Evolutionary conservation across 2,797 vertebrate species (phyloP).

Genomic region (Syngnathus rostellatus): DNA sequence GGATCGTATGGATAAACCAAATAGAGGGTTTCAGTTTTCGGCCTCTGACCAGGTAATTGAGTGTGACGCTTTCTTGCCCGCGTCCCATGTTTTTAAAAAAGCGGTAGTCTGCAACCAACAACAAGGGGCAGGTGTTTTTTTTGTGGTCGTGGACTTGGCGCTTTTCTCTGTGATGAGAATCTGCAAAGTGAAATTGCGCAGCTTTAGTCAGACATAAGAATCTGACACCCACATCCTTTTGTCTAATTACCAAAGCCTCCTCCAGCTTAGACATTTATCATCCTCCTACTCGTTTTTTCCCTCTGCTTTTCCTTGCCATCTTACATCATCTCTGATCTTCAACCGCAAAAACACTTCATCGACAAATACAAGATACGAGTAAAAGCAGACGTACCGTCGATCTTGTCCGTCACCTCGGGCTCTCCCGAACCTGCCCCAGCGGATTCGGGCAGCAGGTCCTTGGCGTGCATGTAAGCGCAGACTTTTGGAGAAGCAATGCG

Average conservation of each 20-base stretch:
- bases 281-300: slow-evolving; percentile 27
- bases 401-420: slow-evolving; percentile 15
- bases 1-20: not conserved
- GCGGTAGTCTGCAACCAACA: slow-evolving; percentile 94
- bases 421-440: slow-evolving; percentile 37
- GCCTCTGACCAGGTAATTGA: slow-evolving; percentile 86
- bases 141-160: slow-evolving; percentile 64
- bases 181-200: slow-evolving; percentile 38
- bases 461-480: slow-evolving; percentile 81
- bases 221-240: slow-evolving; percentile 38
- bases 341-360: not conserved
- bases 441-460: slow-evolving; percentile 68
- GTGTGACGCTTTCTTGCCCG: slow-evolving; percentile 89
- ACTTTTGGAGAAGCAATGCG: slow-evolving; percentile 84
- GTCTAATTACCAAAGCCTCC: slow-evolving; percentile 32
- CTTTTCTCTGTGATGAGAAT: slow-evolving; percentile 69
- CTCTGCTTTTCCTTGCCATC: not conserved
- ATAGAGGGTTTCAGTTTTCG: not conserved
- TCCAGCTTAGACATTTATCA: slow-evolving; percentile 34
- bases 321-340: not conserved
- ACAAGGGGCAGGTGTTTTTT: slow-evolving; percentile 88
- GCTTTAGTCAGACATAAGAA: slow-evolving; percentile 6
- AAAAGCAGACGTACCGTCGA: slow-evolving; percentile 3
- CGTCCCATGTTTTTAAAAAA: slow-evolving; percentile 93
- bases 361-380: not conserved